Conservation (phyloP, 1,140 invertebrate genomes). For the Drosophila oshimai region DNA sequence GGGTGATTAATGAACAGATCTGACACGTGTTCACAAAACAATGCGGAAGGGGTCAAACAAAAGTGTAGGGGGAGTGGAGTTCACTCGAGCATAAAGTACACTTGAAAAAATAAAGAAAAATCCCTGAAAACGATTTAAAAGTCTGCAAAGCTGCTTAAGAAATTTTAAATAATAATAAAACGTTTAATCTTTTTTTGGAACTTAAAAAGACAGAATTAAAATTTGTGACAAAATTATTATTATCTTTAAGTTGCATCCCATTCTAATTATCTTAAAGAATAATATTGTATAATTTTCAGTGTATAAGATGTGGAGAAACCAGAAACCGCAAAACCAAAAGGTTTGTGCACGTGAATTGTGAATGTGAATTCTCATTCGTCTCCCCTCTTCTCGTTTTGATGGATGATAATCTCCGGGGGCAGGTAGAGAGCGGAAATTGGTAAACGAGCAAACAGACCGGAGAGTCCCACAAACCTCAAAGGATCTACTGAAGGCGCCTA, state of each 20-base stretch:
- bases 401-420: slow-evolving; percentile 18
- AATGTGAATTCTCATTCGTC: slow-evolving; percentile 6
- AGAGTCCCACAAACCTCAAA: slow-evolving; percentile 26
- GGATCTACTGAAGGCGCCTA: slow-evolving; percentile 35
- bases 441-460: slow-evolving; percentile 13
- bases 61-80: not conserved
- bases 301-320: slow-evolving; percentile 16
- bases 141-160: too few relatives aligned
- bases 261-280: too few relatives aligned
- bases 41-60: not conserved
- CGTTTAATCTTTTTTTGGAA: too few relatives aligned
- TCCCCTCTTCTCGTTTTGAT: slow-evolving; percentile 3
- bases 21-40: slow-evolving; percentile 24
- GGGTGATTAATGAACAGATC: slow-evolving; percentile 36
- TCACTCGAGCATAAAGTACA: slow-evolving; percentile 22
- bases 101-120: not conserved
- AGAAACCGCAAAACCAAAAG: slow-evolving; percentile 26
- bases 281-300: not conserved
- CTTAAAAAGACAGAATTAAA: too few relatives aligned
- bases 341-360: slow-evolving; percentile 39
- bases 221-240: too few relatives aligned
- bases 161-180: too few relatives aligned
- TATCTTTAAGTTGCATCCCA: too few relatives aligned
- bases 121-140: too few relatives aligned
- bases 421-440: slow-evolving; percentile 51